Evolutionary conservation across 1,140 invertebrate genomes (phyloP), one percentile per base, ranked within the genome.

Genomic region (Schlechtendalia chinensis): DNA sequence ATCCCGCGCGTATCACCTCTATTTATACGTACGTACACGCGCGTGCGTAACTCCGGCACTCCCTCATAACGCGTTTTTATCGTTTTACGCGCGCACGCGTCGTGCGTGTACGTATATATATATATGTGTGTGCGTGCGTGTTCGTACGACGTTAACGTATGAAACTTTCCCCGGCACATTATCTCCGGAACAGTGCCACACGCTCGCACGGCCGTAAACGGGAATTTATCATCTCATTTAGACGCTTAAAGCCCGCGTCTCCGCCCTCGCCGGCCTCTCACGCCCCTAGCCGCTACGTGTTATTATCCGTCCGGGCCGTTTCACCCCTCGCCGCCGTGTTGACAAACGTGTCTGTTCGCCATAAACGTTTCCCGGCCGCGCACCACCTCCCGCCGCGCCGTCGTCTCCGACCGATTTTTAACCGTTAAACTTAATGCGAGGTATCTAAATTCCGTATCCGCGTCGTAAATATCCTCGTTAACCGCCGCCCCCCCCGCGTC

Each of bases 391-490:
- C 32, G 32, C 32, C 32, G 32, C 8, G 3, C 32, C 3, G 8
- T 8, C 32, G 32, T 8, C 32, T 11, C 29, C 72, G 29, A 22
- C 53, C 72, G 72, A 75, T 75, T 75, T 75, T 59, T 75, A 75
- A 75, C 72, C 72, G 72, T 75, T 75, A 75, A 75, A 75, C 72
- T 75, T 75, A 75, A 75, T 39, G 54, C 54, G 72, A 59, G 72
- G 72, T 75, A 75, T 75, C 72, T 45, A 59, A 75, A 75, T 75
- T 75, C 72, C 72, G 72, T 29, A 59, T 75, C 72, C 54, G 29
- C 17, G 54, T 45, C 72, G 54, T 75, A 75, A 75, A 75, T 59
- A 75, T 75, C 54, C 72, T 59, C 54, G 54, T 75, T 75, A 75
- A 75, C 72, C 72, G 10, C 71, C 53, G 27, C 24, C 32, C 32